Evolutionary conservation across 2,888 invertebrate genomes (phyloP), one percentile per base, ranked within the genome.

Genomic region (Apodemia mormo): DNA sequence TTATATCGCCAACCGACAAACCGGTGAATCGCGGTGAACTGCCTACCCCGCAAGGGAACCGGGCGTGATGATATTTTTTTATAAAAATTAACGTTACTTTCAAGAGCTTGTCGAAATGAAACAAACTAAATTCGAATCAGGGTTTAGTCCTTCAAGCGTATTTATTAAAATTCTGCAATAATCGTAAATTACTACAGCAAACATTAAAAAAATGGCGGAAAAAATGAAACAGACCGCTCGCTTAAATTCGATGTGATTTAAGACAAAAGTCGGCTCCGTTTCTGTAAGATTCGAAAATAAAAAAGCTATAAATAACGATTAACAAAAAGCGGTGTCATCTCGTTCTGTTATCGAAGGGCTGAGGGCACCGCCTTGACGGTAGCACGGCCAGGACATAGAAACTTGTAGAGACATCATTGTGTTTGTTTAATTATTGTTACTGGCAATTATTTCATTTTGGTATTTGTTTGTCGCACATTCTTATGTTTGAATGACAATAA

Each of bases 241-340:
- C 80, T 81, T 80, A 82, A 78, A 77, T 77, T 77, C 79, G 82
- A 82, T 81, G 84, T 86, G 87, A 86, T 86, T 87, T 85, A 85
- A 85, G 82, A 87, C 86, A 87, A 86, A 83, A 81, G 88, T 82
- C 86, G 84, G 85, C 82, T 79, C 14, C 85, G 82, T 78, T 82
- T 68, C 73, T 71, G 69, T 68, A 73, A 79, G 76, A 76, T 79
- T 84, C 65, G 72, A 76, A 76, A 79, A 77, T 76, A 89, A 92
- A 91, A 92, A 88, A 86, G 81, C 82, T 85, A 89, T 92, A 92
- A 92, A 93, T 92, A 89, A 89, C 88, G 86, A 89, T 90, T 90
- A 89, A 92, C 89, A 89, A 90, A 88, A 92, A 90, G 87, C 89
- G 88, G 85, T 92, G 91, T 90, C 92, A 91, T 92, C 89, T 87